Evolutionary conservation across 2,888 invertebrate genomes (phyloP), one percentile per base, ranked within the genome.

Genomic region (Megaustenia siamemsis): DNA sequence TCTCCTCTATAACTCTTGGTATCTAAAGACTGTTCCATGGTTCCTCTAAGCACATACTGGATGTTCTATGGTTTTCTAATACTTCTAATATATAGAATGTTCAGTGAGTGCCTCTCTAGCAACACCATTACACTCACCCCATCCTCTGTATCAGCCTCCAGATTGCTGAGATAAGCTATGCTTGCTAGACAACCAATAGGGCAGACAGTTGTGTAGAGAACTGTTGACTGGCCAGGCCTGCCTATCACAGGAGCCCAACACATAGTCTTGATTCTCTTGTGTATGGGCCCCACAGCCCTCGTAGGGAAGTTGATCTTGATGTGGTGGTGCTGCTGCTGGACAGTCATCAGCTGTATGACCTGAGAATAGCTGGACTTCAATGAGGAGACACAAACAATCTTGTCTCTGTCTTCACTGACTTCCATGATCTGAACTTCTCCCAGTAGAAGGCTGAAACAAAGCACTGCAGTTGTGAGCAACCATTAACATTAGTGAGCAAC

Each of bases 161-260:
- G 85, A 28, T 87, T 86, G 63, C 88, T 77, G 15, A 92, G 86
- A 63, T 87, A 83, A 3, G 91, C 93, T 12, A 90, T 78, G 86
- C 92, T 92, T 75, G 88, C 85, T 10, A 82, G 82, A 71, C 89
- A 87, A 4, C 91, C 91, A 28, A 90, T 89, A 69, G 90, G 89
- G 80, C 90, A 91, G 71, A 91, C 90, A 4, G 91, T 90, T 24
- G 92, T 92, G 83, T 91, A 92, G 75, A 93, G 80, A 8, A 92
- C 83, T 81, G 88, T 87, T 35, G 87, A 86, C 35, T 87, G 86
- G 45, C 60, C 73, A 18, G 84, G 75, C 49, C 63, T 71, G 38
- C 77, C 77, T 5, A 76, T 40, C 21, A 89, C 40, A 21, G 90
- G 89, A 32, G 91, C 90, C 91, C 92, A 92, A 85, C 90, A 91